Percentiles rank a stretch among this genome's conserved stretches.
These are phyloP conservation scores for Cynodonichthys magdalenae DNA, from an alignment of 2,797 vertebrate genomes.

Conservation along the genomic window DNA sequence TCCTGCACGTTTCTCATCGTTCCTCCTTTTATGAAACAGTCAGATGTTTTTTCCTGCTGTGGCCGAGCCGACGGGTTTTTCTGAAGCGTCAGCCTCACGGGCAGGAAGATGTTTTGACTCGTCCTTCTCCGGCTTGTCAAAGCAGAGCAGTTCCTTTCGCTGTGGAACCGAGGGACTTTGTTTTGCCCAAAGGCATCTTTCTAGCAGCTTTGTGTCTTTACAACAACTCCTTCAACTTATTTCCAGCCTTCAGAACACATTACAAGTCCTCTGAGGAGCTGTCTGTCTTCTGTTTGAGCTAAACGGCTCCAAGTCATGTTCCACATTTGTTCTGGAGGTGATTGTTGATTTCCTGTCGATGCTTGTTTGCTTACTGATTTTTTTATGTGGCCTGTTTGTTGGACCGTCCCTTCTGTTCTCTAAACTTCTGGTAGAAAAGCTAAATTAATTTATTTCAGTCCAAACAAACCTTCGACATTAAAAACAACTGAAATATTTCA, in stretches of 20 bases:
- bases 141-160: constrained; percentile 27
- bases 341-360: constrained; percentile 41
- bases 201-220: constrained; percentile 47
- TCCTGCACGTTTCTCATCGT: neutral
- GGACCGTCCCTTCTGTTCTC: neutral
- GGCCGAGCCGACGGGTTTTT: constrained; percentile 28
- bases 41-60: constrained; percentile 31
- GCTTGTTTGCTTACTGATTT: constrained; percentile 17
- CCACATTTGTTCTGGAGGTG: constrained; percentile 14
- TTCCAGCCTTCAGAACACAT: constrained; percentile 55
- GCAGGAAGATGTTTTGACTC: constrained; percentile 50
- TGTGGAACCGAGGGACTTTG: neutral
- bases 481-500: too few species aligned
- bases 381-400: neutral
- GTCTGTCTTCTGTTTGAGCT: constrained; percentile 18
- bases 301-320: constrained; percentile 10
- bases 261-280: constrained; percentile 16
- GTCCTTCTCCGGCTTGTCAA: constrained; percentile 47
- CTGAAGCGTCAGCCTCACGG: constrained; percentile 31
- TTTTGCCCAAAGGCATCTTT: constrained; percentile 28
- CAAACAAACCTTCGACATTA: neutral
- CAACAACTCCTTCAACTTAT: constrained; percentile 44
- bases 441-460: neutral
- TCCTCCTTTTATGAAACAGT: constrained; percentile 20
- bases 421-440: neutral